phyloP scores from a whole-genome alignment of 2,797 vertebrate genomes.

The Oreochromis grahami region DNA sequence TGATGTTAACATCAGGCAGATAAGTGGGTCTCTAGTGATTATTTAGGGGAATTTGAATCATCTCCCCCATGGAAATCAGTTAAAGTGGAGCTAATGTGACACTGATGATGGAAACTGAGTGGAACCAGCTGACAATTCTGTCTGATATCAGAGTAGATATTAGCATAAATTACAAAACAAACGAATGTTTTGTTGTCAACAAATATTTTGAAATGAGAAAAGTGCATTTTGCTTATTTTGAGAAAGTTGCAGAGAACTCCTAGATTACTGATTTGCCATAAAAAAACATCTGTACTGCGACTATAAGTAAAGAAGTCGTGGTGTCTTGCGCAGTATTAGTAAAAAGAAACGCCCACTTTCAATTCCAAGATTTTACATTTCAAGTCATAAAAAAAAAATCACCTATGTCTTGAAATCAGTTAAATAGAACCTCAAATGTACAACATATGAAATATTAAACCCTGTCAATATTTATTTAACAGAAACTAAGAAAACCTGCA shows the following conservation, averaged over 20 bases:
- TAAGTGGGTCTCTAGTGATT: neutral
- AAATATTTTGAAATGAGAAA: neutral
- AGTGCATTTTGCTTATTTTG: neutral
- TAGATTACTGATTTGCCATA: neutral
- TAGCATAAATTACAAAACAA: neutral
- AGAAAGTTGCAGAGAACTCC: neutral
- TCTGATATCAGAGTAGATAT: neutral
- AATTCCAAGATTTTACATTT: neutral
- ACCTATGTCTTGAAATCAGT: neutral
- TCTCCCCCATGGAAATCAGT: neutral
- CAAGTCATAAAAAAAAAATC: neutral
- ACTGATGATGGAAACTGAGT: neutral
- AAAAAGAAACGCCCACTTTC: neutral
- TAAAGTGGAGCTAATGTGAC: neutral
- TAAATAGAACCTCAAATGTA: neutral
- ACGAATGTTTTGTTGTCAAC: neutral
- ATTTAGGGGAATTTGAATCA: neutral
- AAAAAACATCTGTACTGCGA: neutral
- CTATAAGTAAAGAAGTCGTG: neutral
- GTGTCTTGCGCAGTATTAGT: neutral
- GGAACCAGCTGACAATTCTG: neutral
- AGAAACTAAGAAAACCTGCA: neutral
- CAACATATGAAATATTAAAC: neutral
- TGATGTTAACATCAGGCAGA: neutral
- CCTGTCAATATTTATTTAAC: neutral